A percentile compares a stretch with the other conserved stretches of the same genome.
These are phyloP conservation scores for Urocynchramus pylzowi DNA, from an alignment of 2,113 vertebrate species.

Conservation along the genomic window DNA sequence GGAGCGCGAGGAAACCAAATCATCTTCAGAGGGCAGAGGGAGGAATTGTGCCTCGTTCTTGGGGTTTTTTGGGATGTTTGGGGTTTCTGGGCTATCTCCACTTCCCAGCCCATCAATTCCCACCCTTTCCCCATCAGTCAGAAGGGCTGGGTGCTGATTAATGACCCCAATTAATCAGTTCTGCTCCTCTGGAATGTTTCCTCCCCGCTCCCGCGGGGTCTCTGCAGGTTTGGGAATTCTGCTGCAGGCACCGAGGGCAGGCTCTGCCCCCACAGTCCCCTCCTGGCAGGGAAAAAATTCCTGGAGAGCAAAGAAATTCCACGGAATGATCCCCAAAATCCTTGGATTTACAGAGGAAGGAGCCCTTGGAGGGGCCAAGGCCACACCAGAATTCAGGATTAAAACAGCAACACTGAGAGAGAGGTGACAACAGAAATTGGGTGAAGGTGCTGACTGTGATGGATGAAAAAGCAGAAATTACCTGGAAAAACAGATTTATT, in stretches of 20 bases:
- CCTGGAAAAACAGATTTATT: background rate
- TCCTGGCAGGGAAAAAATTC: background rate
- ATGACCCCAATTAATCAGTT: background rate
- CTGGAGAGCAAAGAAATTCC: background rate
- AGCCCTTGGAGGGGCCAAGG: background rate
- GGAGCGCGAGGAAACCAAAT: rapidly evolving
- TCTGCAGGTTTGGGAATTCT: background rate
- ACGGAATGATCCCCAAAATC: background rate
- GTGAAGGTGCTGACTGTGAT: background rate
- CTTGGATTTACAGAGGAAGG: background rate
- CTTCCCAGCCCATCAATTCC: background rate
- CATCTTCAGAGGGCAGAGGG: background rate
- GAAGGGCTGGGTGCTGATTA: background rate
- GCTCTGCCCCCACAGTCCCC: background rate
- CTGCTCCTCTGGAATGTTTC: background rate
- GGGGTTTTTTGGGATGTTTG: background rate
- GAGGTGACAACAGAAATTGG: background rate
- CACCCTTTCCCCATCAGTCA: background rate
- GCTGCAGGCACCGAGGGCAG: background rate
- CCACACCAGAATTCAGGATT: rapidly evolving
- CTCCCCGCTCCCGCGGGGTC: background rate
- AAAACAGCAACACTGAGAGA: rapidly evolving
- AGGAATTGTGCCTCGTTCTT: background rate
- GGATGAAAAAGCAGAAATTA: background rate
- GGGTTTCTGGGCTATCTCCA: background rate